Evolutionary conservation across 2,113 vertebrate genomes (phyloP).

Genomic region (Prietella phreatophila): DNA sequence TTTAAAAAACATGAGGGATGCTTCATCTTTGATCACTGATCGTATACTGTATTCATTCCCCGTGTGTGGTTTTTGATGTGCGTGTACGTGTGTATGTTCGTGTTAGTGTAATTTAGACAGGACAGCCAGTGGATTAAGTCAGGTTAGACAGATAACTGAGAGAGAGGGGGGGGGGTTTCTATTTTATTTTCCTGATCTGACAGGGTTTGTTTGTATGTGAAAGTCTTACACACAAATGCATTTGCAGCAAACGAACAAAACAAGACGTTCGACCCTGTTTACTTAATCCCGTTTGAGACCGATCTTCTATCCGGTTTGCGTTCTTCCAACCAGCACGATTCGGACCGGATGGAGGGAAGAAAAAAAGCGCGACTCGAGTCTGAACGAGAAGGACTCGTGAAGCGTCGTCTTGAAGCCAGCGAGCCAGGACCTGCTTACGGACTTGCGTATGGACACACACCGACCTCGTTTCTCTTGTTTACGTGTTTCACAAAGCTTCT

Average conservation of each 20-base stretch:
- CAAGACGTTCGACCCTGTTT: background rate
- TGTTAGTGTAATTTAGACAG: constrained; percentile 43
- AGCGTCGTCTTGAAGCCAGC: background rate
- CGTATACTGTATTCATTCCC: constrained; percentile 29
- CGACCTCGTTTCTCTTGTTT: constrained; percentile 76
- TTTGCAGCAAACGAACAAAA: constrained; percentile 38
- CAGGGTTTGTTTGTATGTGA: background rate
- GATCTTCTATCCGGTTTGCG: constrained; percentile 1
- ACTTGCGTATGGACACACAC: constrained; percentile 12
- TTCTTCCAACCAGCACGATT: constrained; percentile 30
- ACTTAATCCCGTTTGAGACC: background rate
- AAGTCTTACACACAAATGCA: background rate
- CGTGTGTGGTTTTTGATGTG: constrained; percentile 52
- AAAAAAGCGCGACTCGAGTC: background rate
- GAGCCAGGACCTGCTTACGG: background rate
- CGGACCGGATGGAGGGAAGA: background rate
- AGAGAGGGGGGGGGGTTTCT: constrained; percentile 25
- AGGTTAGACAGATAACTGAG: constrained; percentile 38
- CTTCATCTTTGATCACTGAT: constrained; percentile 64
- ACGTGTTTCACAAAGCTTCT: constrained; percentile 74
- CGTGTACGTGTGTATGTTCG: constrained; percentile 50
- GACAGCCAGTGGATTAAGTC: constrained; percentile 52
- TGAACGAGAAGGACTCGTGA: constrained; percentile 1
- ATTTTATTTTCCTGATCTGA: background rate
- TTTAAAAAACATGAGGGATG: constrained; percentile 63